A percentile compares a stretch with the other conserved stretches of the same genome.
phyloP scores from a whole-genome alignment of 1,140 invertebrate genomes.

The Diachasma alloeum region DNA sequence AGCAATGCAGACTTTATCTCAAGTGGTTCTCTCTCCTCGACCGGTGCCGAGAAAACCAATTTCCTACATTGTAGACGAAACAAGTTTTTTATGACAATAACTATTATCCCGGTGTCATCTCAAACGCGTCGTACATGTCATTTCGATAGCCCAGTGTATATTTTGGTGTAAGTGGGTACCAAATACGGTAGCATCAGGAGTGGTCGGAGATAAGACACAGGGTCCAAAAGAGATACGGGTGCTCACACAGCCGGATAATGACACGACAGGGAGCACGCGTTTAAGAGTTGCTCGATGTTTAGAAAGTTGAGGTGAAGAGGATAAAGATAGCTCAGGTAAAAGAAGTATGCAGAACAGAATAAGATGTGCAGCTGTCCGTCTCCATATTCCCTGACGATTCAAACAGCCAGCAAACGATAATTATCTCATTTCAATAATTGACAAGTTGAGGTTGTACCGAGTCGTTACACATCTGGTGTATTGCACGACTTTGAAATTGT shows the following conservation, averaged over 20 bases:
- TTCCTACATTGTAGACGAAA: not conserved
- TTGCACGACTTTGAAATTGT: not conserved
- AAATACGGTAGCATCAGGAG: not conserved
- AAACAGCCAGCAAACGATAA: constrained; percentile 54
- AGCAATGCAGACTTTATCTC: not conserved
- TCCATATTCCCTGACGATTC: not conserved
- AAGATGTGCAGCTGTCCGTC: constrained; percentile 42
- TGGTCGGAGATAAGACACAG: not conserved
- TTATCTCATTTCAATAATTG: constrained; percentile 66
- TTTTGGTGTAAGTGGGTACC: not conserved
- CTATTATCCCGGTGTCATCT: not conserved
- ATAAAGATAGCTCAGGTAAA: not conserved
- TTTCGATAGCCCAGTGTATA: not conserved
- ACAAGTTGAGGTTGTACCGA: constrained; percentile 47
- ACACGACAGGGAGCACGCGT: not conserved
- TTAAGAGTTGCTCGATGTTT: not conserved
- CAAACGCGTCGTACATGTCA: not conserved
- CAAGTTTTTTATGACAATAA: not conserved
- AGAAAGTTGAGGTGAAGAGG: no score
- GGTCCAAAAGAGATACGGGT: not conserved
- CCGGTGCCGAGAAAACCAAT: not conserved
- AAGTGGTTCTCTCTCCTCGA: not conserved
- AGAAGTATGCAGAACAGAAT: not conserved
- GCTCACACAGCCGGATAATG: not conserved
- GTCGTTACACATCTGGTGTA: constrained; percentile 56